Conservation (phyloP, 2,113 vertebrate species). For the Stictonetta naevosa region DNA sequence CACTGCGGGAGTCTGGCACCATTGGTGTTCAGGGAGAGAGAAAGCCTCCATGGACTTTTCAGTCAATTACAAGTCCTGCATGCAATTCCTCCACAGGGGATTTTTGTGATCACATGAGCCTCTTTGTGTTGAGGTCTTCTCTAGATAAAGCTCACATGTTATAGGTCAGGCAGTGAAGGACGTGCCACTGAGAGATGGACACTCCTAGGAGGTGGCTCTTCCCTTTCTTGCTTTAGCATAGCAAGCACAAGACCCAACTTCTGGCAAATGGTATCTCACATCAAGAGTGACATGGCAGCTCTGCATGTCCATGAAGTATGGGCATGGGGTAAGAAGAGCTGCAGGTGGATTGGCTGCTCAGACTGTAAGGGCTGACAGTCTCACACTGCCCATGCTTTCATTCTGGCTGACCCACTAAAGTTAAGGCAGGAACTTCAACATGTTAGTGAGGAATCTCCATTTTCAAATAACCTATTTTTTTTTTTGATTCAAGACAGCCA, state of each 20-base stretch:
- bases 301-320: background rate
- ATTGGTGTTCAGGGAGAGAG: rapidly evolving
- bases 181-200: background rate
- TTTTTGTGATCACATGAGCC: background rate
- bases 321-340: background rate
- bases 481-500: background rate
- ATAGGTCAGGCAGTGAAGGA: background rate
- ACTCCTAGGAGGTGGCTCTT: background rate
- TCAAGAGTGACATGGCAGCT: rapidly evolving
- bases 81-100: background rate
- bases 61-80: background rate
- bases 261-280: background rate
- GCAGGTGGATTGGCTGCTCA: background rate
- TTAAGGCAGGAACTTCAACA: background rate
- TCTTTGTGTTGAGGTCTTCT: background rate
- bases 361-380: background rate
- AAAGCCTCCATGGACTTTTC: background rate
- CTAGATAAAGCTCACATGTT: background rate
- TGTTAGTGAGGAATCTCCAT: background rate
- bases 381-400: rapidly evolving
- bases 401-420: background rate
- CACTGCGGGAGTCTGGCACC: background rate
- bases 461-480: background rate
- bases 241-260: background rate
- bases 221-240: background rate